Percentiles rank a stretch among this genome's conserved stretches.
These are phyloP conservation scores for Perizoma affinitatum DNA, from an alignment of 2,888 invertebrate species.

Conservation along the genomic window DNA sequence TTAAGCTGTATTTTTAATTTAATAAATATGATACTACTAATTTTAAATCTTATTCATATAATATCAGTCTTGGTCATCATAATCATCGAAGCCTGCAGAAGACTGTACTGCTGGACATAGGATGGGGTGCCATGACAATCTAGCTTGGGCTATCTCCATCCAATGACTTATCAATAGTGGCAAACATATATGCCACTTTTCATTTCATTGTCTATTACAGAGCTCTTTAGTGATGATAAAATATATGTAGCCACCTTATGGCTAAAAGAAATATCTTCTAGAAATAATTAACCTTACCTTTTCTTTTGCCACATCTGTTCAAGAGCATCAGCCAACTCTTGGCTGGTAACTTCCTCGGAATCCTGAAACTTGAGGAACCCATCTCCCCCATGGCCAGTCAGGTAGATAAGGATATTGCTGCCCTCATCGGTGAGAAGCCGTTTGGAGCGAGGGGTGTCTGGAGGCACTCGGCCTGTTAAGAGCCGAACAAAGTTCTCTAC, in stretches of 20 bases:
- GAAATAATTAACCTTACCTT: conserved; percentile 72
- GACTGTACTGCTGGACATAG: no score
- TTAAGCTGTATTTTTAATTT: no score
- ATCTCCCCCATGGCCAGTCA: conserved; percentile 98
- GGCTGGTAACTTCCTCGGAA: conserved; percentile 98
- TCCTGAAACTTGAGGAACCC: conserved; percentile 99
- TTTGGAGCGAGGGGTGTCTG: conserved; percentile 97
- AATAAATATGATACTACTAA: no score
- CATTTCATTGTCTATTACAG: no score
- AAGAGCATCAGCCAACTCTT: conserved; percentile 98
- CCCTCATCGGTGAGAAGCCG: conserved; percentile 97
- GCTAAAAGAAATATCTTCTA: neutral
- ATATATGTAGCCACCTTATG: neutral
- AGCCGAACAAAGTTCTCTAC: conserved; percentile 99
- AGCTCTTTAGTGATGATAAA: no score
- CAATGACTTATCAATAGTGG: no score
- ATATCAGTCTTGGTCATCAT: no score
- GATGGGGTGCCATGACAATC: no score
- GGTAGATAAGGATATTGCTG: conserved; percentile 97
- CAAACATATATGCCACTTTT: no score
- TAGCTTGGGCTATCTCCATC: no score
- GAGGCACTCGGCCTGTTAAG: conserved; percentile 95
- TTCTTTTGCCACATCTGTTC: conserved; percentile 99
- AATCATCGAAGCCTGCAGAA: no score
- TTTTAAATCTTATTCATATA: no score